These are phyloP conservation scores for Gopherus evgoodei DNA, from an alignment of 2,113 vertebrate genomes.

Conservation along the genomic window DNA sequence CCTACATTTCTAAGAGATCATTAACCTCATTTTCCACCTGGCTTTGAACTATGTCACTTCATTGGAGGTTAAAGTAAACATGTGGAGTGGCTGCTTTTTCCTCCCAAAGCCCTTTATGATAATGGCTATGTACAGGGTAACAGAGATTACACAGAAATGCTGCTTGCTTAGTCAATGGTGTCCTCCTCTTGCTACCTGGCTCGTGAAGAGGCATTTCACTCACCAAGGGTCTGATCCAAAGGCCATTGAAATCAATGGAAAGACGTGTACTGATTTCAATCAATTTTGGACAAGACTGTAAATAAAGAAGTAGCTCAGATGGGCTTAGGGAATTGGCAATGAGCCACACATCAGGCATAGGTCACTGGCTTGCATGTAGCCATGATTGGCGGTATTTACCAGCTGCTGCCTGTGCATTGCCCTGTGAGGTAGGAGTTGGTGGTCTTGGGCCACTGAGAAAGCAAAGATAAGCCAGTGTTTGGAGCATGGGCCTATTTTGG, in stretches of 20 bases:
- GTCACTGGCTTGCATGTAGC: background rate
- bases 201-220: background rate
- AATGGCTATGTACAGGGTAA: background rate
- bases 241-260: background rate
- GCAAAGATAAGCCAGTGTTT: background rate
- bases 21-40: constrained; percentile 58
- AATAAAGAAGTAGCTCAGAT: background rate
- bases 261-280: background rate
- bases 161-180: background rate
- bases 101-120: background rate
- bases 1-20: constrained; percentile 53
- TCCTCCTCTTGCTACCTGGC: rapidly evolving
- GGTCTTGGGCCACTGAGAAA: background rate
- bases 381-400: background rate
- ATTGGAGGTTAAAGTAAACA: constrained; percentile 46
- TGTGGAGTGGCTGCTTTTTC: rapidly evolving
- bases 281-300: background rate
- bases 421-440: background rate
- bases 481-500: background rate
- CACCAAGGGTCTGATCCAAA: background rate
- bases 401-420: background rate
- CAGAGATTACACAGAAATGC: background rate
- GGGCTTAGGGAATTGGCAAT: background rate
- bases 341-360: background rate
- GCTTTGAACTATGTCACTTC: constrained; percentile 40